Evolutionary conservation across 2,113 vertebrate species (phyloP).

Genomic region (Prunella himalayana): DNA sequence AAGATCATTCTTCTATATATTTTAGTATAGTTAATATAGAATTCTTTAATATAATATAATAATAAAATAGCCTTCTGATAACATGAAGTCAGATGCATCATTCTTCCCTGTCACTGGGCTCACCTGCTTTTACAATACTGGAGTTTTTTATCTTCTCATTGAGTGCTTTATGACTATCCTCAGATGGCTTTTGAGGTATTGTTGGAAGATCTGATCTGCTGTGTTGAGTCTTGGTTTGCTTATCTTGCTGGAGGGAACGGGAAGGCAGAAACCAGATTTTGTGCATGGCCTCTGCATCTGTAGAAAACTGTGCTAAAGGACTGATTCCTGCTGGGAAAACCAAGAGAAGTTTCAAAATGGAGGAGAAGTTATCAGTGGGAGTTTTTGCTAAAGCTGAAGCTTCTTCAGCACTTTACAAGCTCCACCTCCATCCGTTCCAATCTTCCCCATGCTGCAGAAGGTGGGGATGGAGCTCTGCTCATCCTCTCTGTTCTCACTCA

Average conservation of each 20-base stretch:
- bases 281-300: not conserved
- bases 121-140: too few relatives aligned
- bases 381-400: not conserved
- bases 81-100: too few relatives aligned
- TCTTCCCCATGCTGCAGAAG: fast-evolving
- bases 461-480: not conserved
- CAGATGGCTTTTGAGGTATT: not conserved
- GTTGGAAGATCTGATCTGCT: not conserved
- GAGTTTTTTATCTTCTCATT: not conserved
- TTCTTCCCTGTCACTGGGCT: too few relatives aligned
- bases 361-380: not conserved
- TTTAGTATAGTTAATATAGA: too few relatives aligned
- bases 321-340: not conserved
- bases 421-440: not conserved
- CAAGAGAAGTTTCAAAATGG: not conserved
- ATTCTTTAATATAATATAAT: too few relatives aligned
- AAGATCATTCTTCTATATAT: too few relatives aligned
- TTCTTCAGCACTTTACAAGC: not conserved
- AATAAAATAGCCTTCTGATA: too few relatives aligned
- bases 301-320: not conserved
- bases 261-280: not conserved
- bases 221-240: not conserved
- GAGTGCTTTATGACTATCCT: not conserved
- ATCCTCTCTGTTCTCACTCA: not conserved
- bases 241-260: fast-evolving